These are phyloP conservation scores for Ametastegia equiseti DNA, from an alignment of 2,888 invertebrate genomes.

Conservation along the genomic window DNA sequence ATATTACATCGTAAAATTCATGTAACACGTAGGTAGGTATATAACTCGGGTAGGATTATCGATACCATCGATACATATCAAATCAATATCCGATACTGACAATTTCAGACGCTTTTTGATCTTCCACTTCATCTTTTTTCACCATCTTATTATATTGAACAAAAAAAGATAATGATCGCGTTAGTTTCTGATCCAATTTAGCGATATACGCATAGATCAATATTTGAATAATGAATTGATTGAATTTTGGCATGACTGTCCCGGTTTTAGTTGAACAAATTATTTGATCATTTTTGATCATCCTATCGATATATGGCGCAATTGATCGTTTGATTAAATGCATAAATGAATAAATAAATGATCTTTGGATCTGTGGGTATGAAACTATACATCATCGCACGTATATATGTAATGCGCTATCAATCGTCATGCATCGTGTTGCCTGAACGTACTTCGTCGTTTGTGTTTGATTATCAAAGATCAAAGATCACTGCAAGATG, in stretches of 20 bases:
- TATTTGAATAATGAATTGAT: too few relatives aligned
- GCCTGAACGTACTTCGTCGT: constrained; percentile 8
- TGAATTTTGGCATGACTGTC: too few relatives aligned
- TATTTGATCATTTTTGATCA: background rate
- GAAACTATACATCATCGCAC: background rate
- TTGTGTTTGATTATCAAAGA: constrained; percentile 8
- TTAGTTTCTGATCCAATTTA: too few relatives aligned
- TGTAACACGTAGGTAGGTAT: background rate
- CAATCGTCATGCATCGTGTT: background rate
- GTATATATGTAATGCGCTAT: background rate
- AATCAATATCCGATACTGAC: background rate
- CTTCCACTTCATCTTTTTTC: background rate
- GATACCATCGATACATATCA: background rate
- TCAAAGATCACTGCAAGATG: constrained; percentile 31
- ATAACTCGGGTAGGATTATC: background rate
- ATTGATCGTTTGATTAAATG: too few relatives aligned
- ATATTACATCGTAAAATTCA: background rate
- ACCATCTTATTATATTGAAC: too few relatives aligned
- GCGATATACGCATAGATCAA: too few relatives aligned
- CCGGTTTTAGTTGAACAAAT: too few relatives aligned
- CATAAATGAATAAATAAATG: background rate
- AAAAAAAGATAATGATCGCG: too few relatives aligned
- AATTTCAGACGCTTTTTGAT: background rate
- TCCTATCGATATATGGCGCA: background rate
- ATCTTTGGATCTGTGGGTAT: background rate